These are phyloP conservation scores for Drosophila demipolita DNA, from an alignment of 2,888 invertebrate genomes.

Conservation along the genomic window DNA sequence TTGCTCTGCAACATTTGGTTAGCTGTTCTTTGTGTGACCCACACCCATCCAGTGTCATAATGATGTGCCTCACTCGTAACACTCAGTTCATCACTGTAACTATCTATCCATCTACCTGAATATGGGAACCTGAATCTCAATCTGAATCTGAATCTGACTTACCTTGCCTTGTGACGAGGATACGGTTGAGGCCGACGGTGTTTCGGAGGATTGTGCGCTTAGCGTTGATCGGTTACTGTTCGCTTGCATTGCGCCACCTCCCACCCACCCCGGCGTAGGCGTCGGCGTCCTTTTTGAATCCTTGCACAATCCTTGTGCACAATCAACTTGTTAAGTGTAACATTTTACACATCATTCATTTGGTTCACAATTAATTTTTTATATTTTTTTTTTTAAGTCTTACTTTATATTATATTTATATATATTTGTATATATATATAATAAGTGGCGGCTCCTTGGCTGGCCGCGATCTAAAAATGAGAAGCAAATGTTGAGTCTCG, in stretches of 20 bases:
- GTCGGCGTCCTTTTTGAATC: constrained; percentile 24
- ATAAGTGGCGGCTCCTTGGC: not conserved
- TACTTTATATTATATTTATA: not conserved
- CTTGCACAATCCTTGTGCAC: constrained; percentile 11
- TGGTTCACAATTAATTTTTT: not conserved
- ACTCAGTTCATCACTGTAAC: constrained; percentile 9
- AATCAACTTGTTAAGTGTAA: constrained; percentile 36
- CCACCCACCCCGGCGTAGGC: constrained; percentile 25
- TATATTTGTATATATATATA: not conserved
- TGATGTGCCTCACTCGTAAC: constrained; percentile 13
- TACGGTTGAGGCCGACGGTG: constrained; percentile 83
- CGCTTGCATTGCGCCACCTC: constrained; percentile 78
- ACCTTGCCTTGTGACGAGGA: constrained; percentile 83
- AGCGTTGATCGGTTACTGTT: constrained; percentile 81
- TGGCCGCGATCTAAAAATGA: not conserved
- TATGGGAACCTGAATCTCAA: not conserved
- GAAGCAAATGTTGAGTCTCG: not conserved
- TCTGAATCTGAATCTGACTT: constrained; percentile 39
- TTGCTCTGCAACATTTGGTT: constrained; percentile 1
- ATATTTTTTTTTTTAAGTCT: not conserved
- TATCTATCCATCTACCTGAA: not conserved
- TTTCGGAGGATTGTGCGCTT: constrained; percentile 84
- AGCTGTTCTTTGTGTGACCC: constrained; percentile 1
- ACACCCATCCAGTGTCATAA: constrained; percentile 30
- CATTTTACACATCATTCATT: constrained; percentile 20